These are phyloP conservation scores for Pempheris klunzingeri DNA, from an alignment of 2,797 vertebrate genomes.

Conservation along the genomic window DNA sequence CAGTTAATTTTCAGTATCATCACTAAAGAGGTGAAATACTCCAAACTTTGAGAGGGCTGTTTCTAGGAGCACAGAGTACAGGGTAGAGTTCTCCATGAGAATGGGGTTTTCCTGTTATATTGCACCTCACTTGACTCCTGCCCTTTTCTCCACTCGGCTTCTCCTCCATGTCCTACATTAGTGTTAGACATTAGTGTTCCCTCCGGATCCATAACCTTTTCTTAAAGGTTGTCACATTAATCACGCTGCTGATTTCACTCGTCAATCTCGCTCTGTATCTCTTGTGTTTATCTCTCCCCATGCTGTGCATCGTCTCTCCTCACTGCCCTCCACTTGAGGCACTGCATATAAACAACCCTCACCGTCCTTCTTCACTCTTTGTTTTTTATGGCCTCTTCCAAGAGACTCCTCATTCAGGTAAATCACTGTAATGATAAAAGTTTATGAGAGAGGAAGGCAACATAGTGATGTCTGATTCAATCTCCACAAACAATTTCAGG, in stretches of 20 bases:
- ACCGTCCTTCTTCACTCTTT: conserved; percentile 4
- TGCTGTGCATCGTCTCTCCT: conserved; percentile 41
- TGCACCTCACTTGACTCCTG: conserved; percentile 76
- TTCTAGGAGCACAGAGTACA: not conserved
- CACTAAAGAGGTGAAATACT: not conserved
- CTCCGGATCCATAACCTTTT: conserved; percentile 81
- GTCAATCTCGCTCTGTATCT: conserved; percentile 61
- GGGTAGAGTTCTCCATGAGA: conserved; percentile 32
- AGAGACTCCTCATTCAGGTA: conserved; percentile 35
- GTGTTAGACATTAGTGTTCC: conserved; percentile 75
- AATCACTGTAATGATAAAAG: conserved; percentile 46
- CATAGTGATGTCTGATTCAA: conserved; percentile 44
- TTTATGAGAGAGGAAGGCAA: conserved; percentile 51
- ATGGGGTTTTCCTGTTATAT: conserved; percentile 58
- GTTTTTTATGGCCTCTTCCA: conserved; percentile 34
- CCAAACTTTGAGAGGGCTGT: not conserved
- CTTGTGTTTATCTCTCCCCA: conserved; percentile 59
- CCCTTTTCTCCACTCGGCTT: conserved; percentile 69
- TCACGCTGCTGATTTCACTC: conserved; percentile 78
- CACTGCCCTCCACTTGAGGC: conserved; percentile 43
- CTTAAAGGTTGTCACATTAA: conserved; percentile 87
- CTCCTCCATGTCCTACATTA: conserved; percentile 66
- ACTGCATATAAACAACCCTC: conserved; percentile 49
- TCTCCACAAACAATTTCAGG: conserved; percentile 51
- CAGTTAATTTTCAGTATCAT: not conserved